Evolutionary conservation across 2,113 vertebrate species (phyloP).

Genomic region (Rhynchomys soricoides): DNA sequence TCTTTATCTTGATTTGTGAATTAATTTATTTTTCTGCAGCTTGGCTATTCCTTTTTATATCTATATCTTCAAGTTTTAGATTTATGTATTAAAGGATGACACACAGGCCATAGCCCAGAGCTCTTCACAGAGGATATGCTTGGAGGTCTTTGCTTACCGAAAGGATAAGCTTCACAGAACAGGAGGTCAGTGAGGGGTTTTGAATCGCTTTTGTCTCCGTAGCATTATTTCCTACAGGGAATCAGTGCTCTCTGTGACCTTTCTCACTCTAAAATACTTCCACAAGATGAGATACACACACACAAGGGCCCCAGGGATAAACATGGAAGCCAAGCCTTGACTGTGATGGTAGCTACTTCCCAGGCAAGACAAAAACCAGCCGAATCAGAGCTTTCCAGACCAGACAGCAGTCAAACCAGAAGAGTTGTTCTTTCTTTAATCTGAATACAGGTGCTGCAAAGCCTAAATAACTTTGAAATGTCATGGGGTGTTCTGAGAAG

Average conservation of each 20-base stretch:
- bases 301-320: not conserved
- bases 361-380: not conserved
- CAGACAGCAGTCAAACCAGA: not conserved
- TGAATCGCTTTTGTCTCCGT: not conserved
- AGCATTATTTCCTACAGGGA: not conserved
- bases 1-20: not conserved
- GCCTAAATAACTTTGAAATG: not conserved
- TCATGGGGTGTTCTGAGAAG: not conserved
- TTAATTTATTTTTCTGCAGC: not conserved
- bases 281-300: not conserved
- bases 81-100: conserved; percentile 21
- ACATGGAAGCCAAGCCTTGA: not conserved
- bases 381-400: not conserved
- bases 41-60: conserved; percentile 23
- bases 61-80: conserved; percentile 39
- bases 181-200: not conserved
- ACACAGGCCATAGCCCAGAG: not conserved
- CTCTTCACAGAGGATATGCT: not conserved
- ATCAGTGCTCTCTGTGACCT: not conserved
- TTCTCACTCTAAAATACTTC: not conserved
- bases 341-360: not conserved
- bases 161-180: not conserved
- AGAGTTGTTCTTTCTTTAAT: not conserved
- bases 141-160: not conserved
- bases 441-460: not conserved